Evolutionary conservation across 1,140 invertebrate genomes (phyloP).

Genomic region (Wiebesia pumilae): DNA sequence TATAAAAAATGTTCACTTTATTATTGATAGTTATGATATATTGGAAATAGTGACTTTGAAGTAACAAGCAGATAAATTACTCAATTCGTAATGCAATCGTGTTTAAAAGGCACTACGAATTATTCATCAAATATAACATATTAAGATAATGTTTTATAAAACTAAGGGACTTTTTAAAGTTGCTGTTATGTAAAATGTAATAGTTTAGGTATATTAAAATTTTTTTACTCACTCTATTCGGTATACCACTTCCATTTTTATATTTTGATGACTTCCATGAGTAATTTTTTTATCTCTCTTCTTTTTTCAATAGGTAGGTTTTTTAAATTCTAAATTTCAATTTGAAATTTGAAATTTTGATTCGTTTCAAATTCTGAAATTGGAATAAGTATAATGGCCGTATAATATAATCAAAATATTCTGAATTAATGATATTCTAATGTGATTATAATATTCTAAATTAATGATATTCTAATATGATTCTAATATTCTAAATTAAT

Average conservation of each 20-base stretch:
- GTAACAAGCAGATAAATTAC: not conserved
- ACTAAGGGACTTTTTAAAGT: not conserved
- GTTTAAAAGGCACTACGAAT: not conserved
- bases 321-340: no score
- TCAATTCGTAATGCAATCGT: not conserved
- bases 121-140: not conserved
- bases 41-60: not conserved
- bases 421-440: no score
- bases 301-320: no score
- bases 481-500: no score
- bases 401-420: not conserved
- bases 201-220: not conserved
- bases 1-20: not conserved
- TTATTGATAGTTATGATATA: no score
- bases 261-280: not conserved
- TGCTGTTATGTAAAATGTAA: not conserved
- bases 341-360: not conserved
- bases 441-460: no score
- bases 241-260: not conserved
- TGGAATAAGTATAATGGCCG: not conserved
- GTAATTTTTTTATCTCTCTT: not conserved
- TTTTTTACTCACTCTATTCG: not conserved
- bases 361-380: not conserved
- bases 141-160: not conserved
- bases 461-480: no score